Percentiles rank a stretch among this genome's conserved stretches.
phyloP scores from a whole-genome alignment of 2,888 invertebrate genomes.

The Colostygia pectinataria region DNA sequence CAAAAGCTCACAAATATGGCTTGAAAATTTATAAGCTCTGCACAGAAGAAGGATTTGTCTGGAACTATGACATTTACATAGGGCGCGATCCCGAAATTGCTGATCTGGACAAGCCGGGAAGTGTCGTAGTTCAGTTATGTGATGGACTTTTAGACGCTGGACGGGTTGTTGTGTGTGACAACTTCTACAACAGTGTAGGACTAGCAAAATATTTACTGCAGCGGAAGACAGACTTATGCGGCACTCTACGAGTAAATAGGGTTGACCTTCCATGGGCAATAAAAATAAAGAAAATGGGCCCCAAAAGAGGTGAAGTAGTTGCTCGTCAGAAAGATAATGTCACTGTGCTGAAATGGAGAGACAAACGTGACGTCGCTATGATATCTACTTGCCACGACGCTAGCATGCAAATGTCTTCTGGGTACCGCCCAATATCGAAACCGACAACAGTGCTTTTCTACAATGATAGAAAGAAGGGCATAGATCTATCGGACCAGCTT shows the following conservation, averaged over 20 bases:
- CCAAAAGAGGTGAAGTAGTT: background rate
- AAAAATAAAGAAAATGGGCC: background rate
- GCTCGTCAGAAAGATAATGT: conserved; percentile 23
- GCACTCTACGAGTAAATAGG: background rate
- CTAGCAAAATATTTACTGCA: background rate
- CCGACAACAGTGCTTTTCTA: background rate
- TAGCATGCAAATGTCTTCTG: conserved; percentile 1
- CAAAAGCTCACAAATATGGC: too few species aligned
- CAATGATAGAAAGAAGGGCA: conserved; percentile 4
- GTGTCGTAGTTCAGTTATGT: background rate
- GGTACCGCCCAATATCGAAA: background rate
- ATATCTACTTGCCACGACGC: conserved; percentile 14
- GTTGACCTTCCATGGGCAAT: background rate
- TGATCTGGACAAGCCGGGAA: background rate
- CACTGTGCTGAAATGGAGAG: conserved; percentile 19
- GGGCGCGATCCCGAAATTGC: background rate
- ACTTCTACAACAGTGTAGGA: background rate
- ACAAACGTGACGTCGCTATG: conserved; percentile 26
- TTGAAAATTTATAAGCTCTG: too few species aligned
- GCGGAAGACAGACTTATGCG: background rate
- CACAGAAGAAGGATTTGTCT: background rate
- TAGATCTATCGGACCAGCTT: conserved; percentile 3
- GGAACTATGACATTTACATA: background rate
- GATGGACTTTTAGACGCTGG: background rate
- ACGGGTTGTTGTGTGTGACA: background rate